A percentile compares a stretch with the other conserved stretches of the same genome.
phyloP scores from a whole-genome alignment of 2,888 invertebrate species.

The Gandaritis pyraliata region DNA sequence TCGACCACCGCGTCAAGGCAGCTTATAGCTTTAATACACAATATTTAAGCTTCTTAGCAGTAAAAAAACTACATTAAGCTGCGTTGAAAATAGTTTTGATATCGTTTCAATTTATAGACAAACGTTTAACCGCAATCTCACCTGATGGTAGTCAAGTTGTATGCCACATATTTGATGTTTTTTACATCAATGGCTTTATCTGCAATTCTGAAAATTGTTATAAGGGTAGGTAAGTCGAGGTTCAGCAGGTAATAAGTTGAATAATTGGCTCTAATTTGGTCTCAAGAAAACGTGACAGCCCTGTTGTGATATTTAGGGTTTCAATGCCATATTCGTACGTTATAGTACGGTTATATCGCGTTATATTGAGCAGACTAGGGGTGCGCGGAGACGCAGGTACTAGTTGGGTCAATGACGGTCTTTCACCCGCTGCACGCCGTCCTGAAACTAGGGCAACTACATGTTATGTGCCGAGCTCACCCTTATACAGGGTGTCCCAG shows the following conservation, averaged over 20 bases:
- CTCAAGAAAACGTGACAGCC: constrained; percentile 23
- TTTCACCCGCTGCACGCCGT: constrained; percentile 72
- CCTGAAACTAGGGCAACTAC: constrained; percentile 70
- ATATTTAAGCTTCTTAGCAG: too few species aligned
- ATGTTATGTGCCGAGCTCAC: constrained; percentile 24
- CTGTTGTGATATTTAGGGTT: constrained; percentile 46
- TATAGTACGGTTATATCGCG: constrained; percentile 58
- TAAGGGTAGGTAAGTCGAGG: too few species aligned
- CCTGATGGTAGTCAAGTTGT: too few species aligned
- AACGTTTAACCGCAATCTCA: too few species aligned
- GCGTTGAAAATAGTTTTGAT: too few species aligned
- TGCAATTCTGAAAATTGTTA: too few species aligned
- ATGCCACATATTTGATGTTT: too few species aligned
- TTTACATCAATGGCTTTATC: too few species aligned
- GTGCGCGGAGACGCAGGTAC: constrained; percentile 57
- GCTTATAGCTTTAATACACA: constrained; percentile 16
- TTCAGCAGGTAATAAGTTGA: too few species aligned
- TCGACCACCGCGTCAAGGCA: constrained; percentile 27
- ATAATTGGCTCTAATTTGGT: background rate
- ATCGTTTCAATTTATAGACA: too few species aligned
- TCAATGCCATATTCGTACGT: constrained; percentile 75
- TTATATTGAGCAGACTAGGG: constrained; percentile 58
- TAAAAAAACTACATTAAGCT: too few species aligned
- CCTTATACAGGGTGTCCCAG: constrained; percentile 13
- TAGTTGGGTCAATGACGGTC: constrained; percentile 78